Evolutionary conservation across 2,797 vertebrate genomes (phyloP), one percentile per base, ranked within the genome.

Genomic region (Peromyscus aztecus): DNA sequence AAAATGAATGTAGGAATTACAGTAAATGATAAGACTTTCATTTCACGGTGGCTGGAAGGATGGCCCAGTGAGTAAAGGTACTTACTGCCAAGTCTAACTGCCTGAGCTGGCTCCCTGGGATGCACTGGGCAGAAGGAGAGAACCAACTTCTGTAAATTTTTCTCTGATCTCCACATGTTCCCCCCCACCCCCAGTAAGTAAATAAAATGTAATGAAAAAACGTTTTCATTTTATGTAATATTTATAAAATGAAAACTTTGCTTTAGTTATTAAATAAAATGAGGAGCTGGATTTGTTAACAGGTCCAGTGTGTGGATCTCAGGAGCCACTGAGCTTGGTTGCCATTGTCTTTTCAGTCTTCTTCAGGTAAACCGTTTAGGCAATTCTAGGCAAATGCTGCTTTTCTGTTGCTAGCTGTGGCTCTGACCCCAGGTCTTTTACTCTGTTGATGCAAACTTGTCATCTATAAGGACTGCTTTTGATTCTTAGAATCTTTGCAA

Each of bases 191-290:
- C 46, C 49, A 31, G 16, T 34, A 80, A 49, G 34, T 24, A 78
- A 52, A 21, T 5, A 34, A 80, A 80, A n/a, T 23, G 19, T 55
- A 34, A 21, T 2, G 10, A n/a, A 55, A 21, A 52, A n/a, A n/a
- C 29, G 17, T 21, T 55, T 55, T 55, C 29, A 27, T 6, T 59
- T 82, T 88, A 16, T 90, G 16, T 73, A 88, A 19, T 87, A 59
- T 75, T 11, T 90, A 37, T 19, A 78, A 16, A 31, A 90, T 34
- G 37, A 93, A 92, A 94, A 49, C 34, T 10, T 4, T 90, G 23
- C 52, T 89, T 85, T 84, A 96, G 61, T 83, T 90, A 49, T 37
- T 86, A 95, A 94, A 75, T 75, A 90, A 80, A 94, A 29, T 2
- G 24, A 92, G 46, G 17, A 92, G 10, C 52, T 84, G 2, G 37